Conservation (phyloP, 2,888 invertebrate species). For the Ormyrus labotus region DNA sequence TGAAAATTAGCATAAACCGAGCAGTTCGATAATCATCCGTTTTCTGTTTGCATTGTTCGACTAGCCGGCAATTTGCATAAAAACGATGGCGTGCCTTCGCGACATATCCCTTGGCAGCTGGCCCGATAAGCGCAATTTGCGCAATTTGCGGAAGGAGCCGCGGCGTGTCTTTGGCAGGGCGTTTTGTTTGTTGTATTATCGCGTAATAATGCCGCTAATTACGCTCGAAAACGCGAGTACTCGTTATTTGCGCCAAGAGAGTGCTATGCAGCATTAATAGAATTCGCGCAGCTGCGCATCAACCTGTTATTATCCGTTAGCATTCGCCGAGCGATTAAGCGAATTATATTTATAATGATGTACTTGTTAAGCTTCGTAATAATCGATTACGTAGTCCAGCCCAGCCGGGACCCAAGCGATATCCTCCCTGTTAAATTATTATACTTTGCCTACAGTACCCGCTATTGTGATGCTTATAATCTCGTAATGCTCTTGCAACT, state of each 20-base stretch:
- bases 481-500: conserved; percentile 21
- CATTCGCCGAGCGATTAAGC: conserved; percentile 55
- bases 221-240: neutral
- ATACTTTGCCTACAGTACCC: neutral
- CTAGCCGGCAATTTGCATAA: conserved; percentile 63
- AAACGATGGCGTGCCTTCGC: too few relatives aligned
- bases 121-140: too few relatives aligned
- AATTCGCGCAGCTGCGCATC: conserved; percentile 38
- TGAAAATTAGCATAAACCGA: conserved; percentile 64
- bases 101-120: too few relatives aligned
- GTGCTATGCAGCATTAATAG: conserved; percentile 37
- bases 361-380: conserved; percentile 55
- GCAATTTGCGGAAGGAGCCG: neutral
- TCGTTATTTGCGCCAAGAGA: neutral
- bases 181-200: too few relatives aligned
- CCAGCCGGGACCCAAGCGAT: neutral
- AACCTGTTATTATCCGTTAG: conserved; percentile 45
- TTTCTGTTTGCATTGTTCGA: conserved; percentile 69
- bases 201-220: neutral
- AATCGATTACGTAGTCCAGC: conserved; percentile 36
- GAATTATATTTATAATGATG: conserved; percentile 52
- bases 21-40: conserved; percentile 67
- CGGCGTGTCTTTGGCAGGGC: neutral
- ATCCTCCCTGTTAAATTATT: conserved; percentile 38
- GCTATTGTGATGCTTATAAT: conserved; percentile 38